Base-by-base conservation (phyloP, 2,113 vertebrate genomes). In the Falcunculus frontatus region DNA sequence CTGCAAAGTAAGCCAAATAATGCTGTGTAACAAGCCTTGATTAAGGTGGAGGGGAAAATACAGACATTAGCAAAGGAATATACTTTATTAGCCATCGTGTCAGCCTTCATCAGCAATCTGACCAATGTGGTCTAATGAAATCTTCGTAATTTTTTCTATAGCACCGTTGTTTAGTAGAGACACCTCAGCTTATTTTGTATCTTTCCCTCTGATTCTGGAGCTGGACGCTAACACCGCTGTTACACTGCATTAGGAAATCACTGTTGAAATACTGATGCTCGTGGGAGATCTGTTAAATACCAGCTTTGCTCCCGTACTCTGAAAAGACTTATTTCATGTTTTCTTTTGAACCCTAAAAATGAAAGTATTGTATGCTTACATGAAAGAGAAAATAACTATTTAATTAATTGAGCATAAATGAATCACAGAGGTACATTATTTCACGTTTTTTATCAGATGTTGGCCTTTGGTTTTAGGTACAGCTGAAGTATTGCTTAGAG, bases 171-270 rank as follows among this genome's bases (percentile, higher is more conserved):
- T 57, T 16, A 37, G 10, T 27, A 69, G 37, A 74, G 16, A 15
- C 7, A 26, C 4, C 4, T 87, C 3, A 16, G 21, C 4, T 2
- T 46, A 10, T 46, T 69, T 67, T 46, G 0, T 30, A 1, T 37
- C 11, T n/a, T 92, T 30, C 20, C 14, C 10, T 72, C 13, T 30
- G 30, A 5, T 72, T 39, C 27, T 72, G 72, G 29, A 46, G 11
- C 13, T 81, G 65, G 30, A 52, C 1, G 0, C 41, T 44, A 64
- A 13, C 18, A 27, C 13, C 7, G 23, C 35, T 83, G 16, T 73
- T 81, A 21, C 0, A 8, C 33, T 56, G 46, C 18, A 3, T 72
- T 85, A 44, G 42, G 74, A 90, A 83, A 60, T 68, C 5, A 1
- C 30, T 89, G 11, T 63, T 81, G 59, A 87, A 91, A 65, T 81